Base-by-base conservation (phyloP, 2,888 invertebrate species). In the Elysia crispata region DNA sequence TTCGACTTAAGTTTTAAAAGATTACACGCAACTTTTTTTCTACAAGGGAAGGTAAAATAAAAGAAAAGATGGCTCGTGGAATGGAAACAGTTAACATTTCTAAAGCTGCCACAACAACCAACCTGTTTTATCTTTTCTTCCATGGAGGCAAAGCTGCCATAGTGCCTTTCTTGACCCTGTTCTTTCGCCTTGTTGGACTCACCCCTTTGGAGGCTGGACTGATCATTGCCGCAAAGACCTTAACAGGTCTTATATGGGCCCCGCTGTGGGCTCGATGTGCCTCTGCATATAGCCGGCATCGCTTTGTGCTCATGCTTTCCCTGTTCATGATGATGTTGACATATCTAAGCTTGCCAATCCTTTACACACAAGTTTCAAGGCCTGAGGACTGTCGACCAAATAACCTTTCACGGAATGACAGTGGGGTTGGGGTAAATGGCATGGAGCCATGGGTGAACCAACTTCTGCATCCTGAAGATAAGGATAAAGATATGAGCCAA, bases 91-190 rank as follows among this genome's bases (percentile, higher is more conserved):
- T 90, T 23, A 89, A 90, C 81, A 83, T 90, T 62, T 83, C 86
- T 20, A 83, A 83, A 62, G 86, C 89, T 1, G 84, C 89, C n/a
- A 84, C 87, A 25, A 75, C 87, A 49, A 89, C 88, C 77, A 89
- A 90, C 79, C 67, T 88, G 30, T 90, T 88, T 80, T 85, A 87
- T 78, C 86, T 90, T 77, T 86, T 88, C 49, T 87, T 89, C 67
- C 84, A 89, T 66, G 89, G 88, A 11, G 87, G 87, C 62, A 89
- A 90, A 82, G 87, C 89, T 33, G 89, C 89, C 62, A 83, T 91
- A 8, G 80, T 90, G 28, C 91, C 91, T 66, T 91, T 90, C 76
- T 84, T 91, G 60, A 87, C 91, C 15, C 81, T 91, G 30, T 90
- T 89, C 82, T 85, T 90, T 67, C 86, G 90, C 66, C 81, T 87